Evolutionary conservation across 2,113 vertebrate species (phyloP).

Genomic region (Antechinus flavipes): DNA sequence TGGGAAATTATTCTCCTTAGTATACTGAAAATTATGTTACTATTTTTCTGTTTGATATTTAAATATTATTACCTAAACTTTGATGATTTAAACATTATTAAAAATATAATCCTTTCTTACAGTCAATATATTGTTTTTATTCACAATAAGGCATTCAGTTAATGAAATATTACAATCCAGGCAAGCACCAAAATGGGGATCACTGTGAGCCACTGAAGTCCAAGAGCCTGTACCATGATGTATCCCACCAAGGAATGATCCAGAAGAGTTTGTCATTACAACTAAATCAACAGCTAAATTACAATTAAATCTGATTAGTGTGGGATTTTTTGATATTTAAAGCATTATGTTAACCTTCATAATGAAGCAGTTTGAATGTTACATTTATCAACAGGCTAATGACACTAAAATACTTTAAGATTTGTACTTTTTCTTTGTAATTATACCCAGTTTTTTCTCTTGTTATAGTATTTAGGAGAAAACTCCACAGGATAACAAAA

Average conservation of each 20-base stretch:
- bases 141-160: background rate
- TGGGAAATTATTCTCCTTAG: background rate
- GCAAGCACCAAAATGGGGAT: background rate
- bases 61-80: background rate
- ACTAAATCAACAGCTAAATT: background rate
- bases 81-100: background rate
- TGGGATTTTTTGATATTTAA: background rate
- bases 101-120: background rate
- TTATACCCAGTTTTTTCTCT: conserved; percentile 43
- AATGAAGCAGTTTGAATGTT: conserved; percentile 16
- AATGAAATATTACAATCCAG: background rate
- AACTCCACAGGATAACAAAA: conserved; percentile 74
- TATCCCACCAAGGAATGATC: background rate
- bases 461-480: conserved; percentile 73
- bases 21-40: background rate
- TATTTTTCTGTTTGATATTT: background rate
- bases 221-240: background rate
- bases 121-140: background rate
- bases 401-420: conserved; percentile 20
- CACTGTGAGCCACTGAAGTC: background rate
- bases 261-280: background rate
- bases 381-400: background rate
- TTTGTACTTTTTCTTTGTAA: conserved; percentile 9
- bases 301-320: background rate
- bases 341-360: background rate